Evolutionary conservation across 2,113 vertebrate species (phyloP).

Genomic region (Epinephelus moara): DNA sequence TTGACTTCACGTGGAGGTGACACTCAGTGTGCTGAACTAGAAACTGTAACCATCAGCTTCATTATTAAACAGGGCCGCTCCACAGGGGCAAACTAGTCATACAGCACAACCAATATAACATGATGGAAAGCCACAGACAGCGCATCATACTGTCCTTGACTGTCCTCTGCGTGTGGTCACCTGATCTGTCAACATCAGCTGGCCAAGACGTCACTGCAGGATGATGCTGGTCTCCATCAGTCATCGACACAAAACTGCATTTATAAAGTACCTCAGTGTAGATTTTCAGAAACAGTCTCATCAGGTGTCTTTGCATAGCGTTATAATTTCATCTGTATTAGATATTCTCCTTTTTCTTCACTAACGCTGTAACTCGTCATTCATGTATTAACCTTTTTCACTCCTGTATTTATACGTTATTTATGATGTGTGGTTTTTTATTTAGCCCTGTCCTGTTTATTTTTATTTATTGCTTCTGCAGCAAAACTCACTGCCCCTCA

Average conservation of each 20-base stretch:
- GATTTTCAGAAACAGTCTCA: background rate
- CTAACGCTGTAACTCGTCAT: too few relatives aligned
- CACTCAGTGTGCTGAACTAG: conserved; percentile 2
- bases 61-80: conserved; percentile 43
- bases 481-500: too few relatives aligned
- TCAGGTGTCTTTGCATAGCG: background rate
- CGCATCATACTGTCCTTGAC: conserved; percentile 16
- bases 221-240: conserved; percentile 1
- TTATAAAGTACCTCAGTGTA: background rate
- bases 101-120: conserved; percentile 17
- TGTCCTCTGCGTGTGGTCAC: conserved; percentile 16
- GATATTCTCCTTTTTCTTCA: too few relatives aligned
- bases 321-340: too few relatives aligned
- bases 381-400: too few relatives aligned
- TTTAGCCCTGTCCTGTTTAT: too few relatives aligned
- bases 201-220: background rate
- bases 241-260: background rate
- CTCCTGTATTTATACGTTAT: too few relatives aligned
- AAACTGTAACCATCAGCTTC: conserved; percentile 49
- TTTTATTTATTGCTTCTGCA: too few relatives aligned
- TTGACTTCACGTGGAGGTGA: conserved; percentile 37
- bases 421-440: too few relatives aligned
- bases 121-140: conserved; percentile 23
- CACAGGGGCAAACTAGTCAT: conserved; percentile 18
- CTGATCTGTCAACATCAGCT: conserved; percentile 13